phyloP scores from a whole-genome alignment of 2,888 invertebrate species.

The Caenorhabditis imperialis region DNA sequence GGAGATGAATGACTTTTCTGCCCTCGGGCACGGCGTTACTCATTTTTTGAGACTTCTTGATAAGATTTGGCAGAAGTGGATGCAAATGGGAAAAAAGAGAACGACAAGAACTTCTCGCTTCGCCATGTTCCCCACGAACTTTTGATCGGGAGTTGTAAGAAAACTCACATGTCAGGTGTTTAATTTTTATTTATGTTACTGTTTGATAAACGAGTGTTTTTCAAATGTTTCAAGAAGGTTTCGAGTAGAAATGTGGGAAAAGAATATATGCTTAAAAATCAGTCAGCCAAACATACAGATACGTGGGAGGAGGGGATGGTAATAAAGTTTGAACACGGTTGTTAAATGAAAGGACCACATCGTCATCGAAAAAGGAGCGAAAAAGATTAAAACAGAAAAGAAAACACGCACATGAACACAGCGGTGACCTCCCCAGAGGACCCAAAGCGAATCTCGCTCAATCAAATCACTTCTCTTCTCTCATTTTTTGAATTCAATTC shows the following conservation, averaged over 20 bases:
- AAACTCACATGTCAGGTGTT: too few relatives aligned
- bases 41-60: constrained; percentile 23
- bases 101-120: constrained; percentile 21
- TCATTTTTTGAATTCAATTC: constrained; percentile 27
- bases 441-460: constrained; percentile 19
- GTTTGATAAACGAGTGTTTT: too few relatives aligned
- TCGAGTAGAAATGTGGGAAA: not conserved
- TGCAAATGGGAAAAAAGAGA: constrained; percentile 7
- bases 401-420: constrained; percentile 18
- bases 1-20: not conserved
- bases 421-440: constrained; percentile 43
- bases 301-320: constrained; percentile 1
- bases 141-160: too few relatives aligned
- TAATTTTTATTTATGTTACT: too few relatives aligned
- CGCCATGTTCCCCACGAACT: too few relatives aligned
- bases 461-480: constrained; percentile 22
- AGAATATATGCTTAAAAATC: not conserved
- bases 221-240: not conserved
- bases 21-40: constrained; percentile 12
- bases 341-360: constrained; percentile 15
- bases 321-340: constrained; percentile 3
- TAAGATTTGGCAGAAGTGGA: constrained; percentile 28
- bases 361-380: constrained; percentile 6
- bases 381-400: constrained; percentile 27
- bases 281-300: constrained; percentile 40